phyloP scores from a whole-genome alignment of 2,797 vertebrate species.

The Pseudochaenichthys georgianus region DNA sequence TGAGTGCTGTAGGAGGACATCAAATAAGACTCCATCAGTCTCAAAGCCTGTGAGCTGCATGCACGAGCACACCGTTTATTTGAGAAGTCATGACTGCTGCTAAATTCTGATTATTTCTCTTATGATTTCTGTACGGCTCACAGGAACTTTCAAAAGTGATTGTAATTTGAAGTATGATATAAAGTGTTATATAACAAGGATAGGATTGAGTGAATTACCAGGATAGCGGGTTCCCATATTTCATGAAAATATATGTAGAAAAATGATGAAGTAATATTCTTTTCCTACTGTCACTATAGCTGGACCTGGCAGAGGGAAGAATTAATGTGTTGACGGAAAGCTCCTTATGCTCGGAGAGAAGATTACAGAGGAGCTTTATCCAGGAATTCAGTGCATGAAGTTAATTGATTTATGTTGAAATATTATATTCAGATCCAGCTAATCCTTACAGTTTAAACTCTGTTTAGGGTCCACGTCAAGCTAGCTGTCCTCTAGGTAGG shows the following conservation, averaged over 20 bases:
- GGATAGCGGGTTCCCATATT: constrained; percentile 47
- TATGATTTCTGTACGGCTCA: constrained; percentile 17
- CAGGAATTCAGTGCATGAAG: constrained; percentile 74
- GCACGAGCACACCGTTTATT: constrained; percentile 11
- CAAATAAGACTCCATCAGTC: constrained; percentile 22
- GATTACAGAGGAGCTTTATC: constrained; percentile 83
- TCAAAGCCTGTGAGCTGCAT: constrained; percentile 17
- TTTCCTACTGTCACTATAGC: constrained; percentile 55
- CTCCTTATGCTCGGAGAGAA: constrained; percentile 82
- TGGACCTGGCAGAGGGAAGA: constrained; percentile 76
- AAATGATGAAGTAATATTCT: constrained; percentile 57
- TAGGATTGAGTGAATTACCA: constrained; percentile 45
- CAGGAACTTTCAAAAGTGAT: constrained; percentile 35
- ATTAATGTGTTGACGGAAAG: constrained; percentile 84
- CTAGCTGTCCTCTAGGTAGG: constrained; percentile 50
- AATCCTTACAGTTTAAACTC: constrained; percentile 72
- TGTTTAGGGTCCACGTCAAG: constrained; percentile 58
- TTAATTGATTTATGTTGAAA: constrained; percentile 86
- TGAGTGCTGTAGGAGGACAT: constrained; percentile 44
- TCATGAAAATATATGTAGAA: constrained; percentile 26
- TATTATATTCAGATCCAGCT: constrained; percentile 72
- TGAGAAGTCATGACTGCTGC: constrained; percentile 26
- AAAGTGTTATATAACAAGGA: constrained; percentile 60
- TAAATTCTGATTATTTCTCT: constrained; percentile 31
- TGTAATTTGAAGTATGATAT: constrained; percentile 47